These are phyloP conservation scores for Antigone vipio DNA, from an alignment of 2,113 vertebrate species.

Conservation along the genomic window DNA sequence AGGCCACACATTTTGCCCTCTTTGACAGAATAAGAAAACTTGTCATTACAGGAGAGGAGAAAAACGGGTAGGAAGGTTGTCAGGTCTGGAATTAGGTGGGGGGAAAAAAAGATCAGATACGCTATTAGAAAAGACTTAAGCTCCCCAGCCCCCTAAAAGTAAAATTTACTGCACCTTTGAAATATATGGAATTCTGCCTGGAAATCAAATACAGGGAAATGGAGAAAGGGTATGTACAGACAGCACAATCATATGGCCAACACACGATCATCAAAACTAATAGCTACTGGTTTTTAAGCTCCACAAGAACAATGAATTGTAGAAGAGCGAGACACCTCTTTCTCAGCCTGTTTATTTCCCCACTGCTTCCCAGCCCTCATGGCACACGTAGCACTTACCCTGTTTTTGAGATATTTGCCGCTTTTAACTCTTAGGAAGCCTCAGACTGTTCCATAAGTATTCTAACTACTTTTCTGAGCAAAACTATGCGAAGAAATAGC, in stretches of 20 bases:
- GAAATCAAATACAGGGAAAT: background rate
- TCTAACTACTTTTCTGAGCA: background rate
- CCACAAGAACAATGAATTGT: background rate
- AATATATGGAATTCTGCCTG: background rate
- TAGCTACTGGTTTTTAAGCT: background rate
- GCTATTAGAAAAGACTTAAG: background rate
- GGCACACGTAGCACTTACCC: rapidly evolving
- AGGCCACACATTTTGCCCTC: background rate
- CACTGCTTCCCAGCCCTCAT: background rate
- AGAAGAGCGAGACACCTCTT: background rate
- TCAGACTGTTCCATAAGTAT: background rate
- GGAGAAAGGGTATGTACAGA: background rate
- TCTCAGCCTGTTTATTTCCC: background rate
- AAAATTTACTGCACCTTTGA: background rate
- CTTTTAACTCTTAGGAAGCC: background rate
- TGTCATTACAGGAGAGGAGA: background rate
- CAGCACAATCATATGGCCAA: background rate
- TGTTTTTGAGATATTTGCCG: background rate
- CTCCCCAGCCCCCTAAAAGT: background rate
- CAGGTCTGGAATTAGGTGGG: background rate
- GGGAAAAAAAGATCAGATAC: background rate
- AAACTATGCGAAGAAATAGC: background rate
- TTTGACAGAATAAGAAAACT: background rate
- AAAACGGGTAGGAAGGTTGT: background rate
- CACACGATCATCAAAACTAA: conserved; percentile 19